phyloP scores from a whole-genome alignment of 2,797 vertebrate genomes.

The Tragelaphus oryx region DNA sequence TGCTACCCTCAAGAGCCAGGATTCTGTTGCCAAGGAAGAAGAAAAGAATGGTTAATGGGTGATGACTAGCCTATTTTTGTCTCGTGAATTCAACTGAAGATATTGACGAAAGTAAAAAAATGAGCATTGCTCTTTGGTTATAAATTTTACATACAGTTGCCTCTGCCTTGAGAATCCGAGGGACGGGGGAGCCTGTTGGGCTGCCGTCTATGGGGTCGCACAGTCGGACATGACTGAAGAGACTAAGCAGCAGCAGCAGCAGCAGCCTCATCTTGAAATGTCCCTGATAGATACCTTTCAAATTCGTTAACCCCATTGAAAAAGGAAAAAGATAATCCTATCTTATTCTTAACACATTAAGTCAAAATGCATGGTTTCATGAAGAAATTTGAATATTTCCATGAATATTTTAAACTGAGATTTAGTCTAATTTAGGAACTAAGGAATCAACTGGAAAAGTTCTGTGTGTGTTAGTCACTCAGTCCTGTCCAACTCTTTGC shows the following conservation, averaged over 20 bases:
- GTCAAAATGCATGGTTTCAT: not conserved
- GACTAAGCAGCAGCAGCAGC: no score
- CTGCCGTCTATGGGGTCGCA: no score
- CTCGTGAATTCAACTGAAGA: not conserved
- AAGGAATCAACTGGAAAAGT: not conserved
- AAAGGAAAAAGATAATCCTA: not conserved
- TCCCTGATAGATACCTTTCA: not conserved
- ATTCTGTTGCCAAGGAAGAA: not conserved
- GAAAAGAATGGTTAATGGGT: not conserved
- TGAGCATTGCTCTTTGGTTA: not conserved
- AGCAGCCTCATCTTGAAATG: not conserved
- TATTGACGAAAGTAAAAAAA: not conserved
- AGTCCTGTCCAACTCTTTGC: not conserved
- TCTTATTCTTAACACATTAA: not conserved
- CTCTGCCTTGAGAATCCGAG: not conserved
- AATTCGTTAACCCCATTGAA: not conserved
- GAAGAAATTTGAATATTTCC: not conserved
- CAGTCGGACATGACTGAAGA: no score
- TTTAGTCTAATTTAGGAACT: not conserved
- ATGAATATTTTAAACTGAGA: not conserved
- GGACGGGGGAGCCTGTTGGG: no score
- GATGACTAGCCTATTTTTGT: not conserved
- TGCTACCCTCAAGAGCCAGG: not conserved
- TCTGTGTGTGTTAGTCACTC: not conserved
- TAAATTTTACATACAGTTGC: not conserved